These are phyloP conservation scores for Craseonycteris thonglongyai DNA, from an alignment of 2,113 vertebrate genomes.

Conservation along the genomic window DNA sequence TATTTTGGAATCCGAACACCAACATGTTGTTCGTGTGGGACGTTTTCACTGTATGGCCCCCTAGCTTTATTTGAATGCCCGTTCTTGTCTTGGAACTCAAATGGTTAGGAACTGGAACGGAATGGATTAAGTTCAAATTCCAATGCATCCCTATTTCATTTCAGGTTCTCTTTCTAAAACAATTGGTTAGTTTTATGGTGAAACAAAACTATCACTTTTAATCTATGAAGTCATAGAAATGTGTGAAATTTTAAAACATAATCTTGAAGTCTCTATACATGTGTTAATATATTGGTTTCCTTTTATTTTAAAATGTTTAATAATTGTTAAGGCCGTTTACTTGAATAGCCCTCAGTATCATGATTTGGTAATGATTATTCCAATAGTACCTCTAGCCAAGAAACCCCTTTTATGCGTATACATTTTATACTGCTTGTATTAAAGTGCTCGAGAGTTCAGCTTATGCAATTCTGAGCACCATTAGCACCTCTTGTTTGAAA, in stretches of 20 bases:
- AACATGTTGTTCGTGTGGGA: no score
- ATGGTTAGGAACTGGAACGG: no score
- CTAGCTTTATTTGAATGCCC: no score
- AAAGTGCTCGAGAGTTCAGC: constrained; percentile 38
- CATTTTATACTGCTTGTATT: constrained; percentile 49
- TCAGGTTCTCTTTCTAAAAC: constrained; percentile 6
- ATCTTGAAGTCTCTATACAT: constrained; percentile 1
- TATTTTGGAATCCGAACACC: no score
- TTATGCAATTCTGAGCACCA: constrained; percentile 55
- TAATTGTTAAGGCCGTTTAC: constrained; percentile 30
- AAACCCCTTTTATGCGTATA: constrained; percentile 26
- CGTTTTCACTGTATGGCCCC: no score
- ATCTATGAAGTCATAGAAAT: constrained; percentile 19
- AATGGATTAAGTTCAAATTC: no score
- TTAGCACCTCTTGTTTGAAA: constrained; percentile 71
- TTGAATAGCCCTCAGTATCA: neutral
- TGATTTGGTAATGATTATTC: constrained; percentile 51
- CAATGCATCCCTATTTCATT: no score
- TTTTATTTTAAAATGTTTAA: constrained; percentile 29
- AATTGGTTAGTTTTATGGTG: neutral
- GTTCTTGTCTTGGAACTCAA: no score
- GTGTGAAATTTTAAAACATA: neutral
- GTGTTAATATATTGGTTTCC: neutral
- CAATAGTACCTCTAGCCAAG: constrained; percentile 45
- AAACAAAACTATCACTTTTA: constrained; percentile 12